Conservation (phyloP, 2,797 vertebrate genomes). For the Alectoris magna region DNA sequence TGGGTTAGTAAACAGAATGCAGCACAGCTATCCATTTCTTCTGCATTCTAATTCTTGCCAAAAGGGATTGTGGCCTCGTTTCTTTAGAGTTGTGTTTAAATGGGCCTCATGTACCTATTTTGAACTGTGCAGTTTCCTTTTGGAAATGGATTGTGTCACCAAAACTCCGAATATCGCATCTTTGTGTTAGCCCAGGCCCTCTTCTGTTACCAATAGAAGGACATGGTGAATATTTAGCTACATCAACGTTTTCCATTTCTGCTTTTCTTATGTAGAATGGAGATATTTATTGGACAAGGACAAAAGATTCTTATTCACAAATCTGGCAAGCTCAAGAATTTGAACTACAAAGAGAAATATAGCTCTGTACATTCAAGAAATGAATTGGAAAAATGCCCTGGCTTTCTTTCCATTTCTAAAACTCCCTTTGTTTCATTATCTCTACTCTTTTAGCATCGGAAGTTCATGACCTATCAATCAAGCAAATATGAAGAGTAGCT, state of each 20-base stretch:
- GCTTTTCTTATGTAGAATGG: background rate
- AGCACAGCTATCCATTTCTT: background rate
- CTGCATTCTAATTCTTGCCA: background rate
- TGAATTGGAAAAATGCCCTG: background rate
- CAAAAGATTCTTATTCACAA: constrained; percentile 19
- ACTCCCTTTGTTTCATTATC: constrained; percentile 53
- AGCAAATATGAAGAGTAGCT: constrained; percentile 12
- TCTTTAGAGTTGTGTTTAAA: background rate
- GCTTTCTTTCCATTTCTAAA: constrained; percentile 7
- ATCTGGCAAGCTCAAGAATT: background rate
- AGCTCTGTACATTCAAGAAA: constrained; percentile 41
- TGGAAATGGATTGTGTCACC: background rate
- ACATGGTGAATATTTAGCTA: background rate
- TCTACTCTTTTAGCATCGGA: background rate
- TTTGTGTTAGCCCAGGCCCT: background rate
- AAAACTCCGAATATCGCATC: background rate
- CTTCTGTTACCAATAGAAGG: background rate
- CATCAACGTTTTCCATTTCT: background rate
- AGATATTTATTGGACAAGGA: constrained; percentile 22
- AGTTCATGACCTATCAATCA: constrained; percentile 50
- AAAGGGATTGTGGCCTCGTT: background rate
- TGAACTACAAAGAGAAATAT: constrained; percentile 45
- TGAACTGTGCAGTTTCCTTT: background rate
- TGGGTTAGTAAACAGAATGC: background rate
- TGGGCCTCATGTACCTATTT: background rate